phyloP scores from a whole-genome alignment of 2,888 invertebrate species.

The Drosophila demipolita region DNA sequence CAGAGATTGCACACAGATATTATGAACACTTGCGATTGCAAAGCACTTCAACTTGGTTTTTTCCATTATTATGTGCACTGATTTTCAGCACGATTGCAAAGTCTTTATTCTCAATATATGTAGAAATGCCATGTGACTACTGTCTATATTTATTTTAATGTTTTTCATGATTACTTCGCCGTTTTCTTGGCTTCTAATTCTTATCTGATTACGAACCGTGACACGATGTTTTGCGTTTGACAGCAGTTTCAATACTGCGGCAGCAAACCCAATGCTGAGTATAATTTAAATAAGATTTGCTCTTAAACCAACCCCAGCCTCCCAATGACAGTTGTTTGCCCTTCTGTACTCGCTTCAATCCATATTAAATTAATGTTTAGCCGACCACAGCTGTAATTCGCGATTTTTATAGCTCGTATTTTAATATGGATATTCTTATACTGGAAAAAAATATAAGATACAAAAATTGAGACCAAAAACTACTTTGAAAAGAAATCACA shows the following conservation, averaged over 20 bases:
- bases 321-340: background rate
- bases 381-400: constrained; percentile 1
- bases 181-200: constrained; percentile 31
- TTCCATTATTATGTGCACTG: constrained; percentile 1
- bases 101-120: too few relatives aligned
- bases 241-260: constrained; percentile 49
- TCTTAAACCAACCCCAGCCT: background rate
- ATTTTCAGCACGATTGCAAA: background rate
- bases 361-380: background rate
- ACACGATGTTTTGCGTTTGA: constrained; percentile 59
- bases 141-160: background rate
- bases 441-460: background rate
- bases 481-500: background rate
- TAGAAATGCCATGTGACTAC: background rate
- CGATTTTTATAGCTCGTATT: background rate
- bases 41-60: background rate
- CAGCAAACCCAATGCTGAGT: constrained; percentile 13
- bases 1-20: constrained; percentile 4
- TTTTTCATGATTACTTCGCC: background rate
- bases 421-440: background rate
- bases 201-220: constrained; percentile 23
- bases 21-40: background rate
- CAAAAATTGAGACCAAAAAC: background rate
- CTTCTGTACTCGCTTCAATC: background rate
- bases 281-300: constrained; percentile 43